Evolutionary conservation across 2,888 invertebrate species (phyloP).

Genomic region (Cephus runcator): DNA sequence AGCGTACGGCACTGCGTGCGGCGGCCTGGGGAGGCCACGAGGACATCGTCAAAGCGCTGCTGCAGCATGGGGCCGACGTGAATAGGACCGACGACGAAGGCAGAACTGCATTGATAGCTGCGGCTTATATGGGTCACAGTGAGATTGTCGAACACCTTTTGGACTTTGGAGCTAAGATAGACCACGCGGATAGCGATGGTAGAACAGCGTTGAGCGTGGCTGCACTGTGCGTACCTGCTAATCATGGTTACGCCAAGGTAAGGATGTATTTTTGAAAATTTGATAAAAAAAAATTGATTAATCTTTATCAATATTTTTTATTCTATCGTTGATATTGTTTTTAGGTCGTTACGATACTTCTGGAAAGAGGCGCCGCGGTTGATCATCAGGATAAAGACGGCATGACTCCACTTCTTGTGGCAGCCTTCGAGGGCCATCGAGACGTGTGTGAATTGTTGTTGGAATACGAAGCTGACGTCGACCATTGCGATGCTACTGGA

Average conservation of each 20-base stretch:
- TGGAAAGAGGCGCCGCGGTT: constrained; percentile 86
- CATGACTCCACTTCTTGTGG: constrained; percentile 88
- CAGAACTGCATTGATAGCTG: constrained; percentile 92
- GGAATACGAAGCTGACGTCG: constrained; percentile 93
- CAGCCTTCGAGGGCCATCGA: constrained; percentile 92
- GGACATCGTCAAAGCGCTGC: constrained; percentile 79
- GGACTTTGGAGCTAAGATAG: constrained; percentile 83
- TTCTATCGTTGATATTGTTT: constrained; percentile 16
- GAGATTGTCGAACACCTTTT: constrained; percentile 87
- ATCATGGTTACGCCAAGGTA: constrained; percentile 75
- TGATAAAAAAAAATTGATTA: not conserved
- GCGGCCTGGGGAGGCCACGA: constrained; percentile 96
- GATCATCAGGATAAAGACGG: constrained; percentile 86
- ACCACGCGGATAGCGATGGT: constrained; percentile 89
- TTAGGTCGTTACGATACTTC: constrained; percentile 75
- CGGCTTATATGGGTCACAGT: constrained; percentile 96
- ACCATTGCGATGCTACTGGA: constrained; percentile 84
- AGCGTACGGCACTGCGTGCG: constrained; percentile 88
- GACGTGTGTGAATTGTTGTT: constrained; percentile 91
- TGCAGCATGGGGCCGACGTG: constrained; percentile 81
- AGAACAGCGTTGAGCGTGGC: constrained; percentile 90
- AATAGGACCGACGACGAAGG: constrained; percentile 90
- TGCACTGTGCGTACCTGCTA: constrained; percentile 84
- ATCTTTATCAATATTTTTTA: not conserved
- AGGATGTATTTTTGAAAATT: not conserved